Evolutionary conservation across 2,113 vertebrate species (phyloP), one percentile per base, ranked within the genome.

Genomic region (Hassar affinis): DNA sequence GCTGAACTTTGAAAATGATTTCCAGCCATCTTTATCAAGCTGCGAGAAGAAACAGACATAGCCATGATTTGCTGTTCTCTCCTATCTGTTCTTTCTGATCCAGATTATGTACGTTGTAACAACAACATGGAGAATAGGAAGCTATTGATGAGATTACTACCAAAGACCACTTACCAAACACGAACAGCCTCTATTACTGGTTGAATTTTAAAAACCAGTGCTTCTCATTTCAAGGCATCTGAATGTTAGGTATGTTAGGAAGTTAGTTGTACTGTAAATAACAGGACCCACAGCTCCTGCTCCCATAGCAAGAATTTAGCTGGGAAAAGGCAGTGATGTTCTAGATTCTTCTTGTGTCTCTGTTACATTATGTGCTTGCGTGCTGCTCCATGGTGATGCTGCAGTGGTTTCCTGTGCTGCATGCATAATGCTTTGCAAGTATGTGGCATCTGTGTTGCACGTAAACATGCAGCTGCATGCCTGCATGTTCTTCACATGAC

Each of bases 381-480:
- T 68, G 18, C 35, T 68, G 14, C 35, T n/a, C 9, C 30, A 22
- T 68, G 27, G 47, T 51, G 49, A 76, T 56, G 61, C 59, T 80
- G 77, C 59, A 77, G 57, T 47, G 49, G 38, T 69, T 38, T 80
- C 51, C 69, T 42, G 75, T n/a, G 79, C 30, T 80, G 17, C 35
- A 76, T 75, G 33, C 56, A 76, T 84, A 68, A 84, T 76, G 76
- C 2, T 38, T 68, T 69, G 30, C 52, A 62, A 62, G 35, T 68
- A 74, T 76, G 86, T 76, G 54, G 69, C n/a, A 61, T 69, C 42
- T 66, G 78, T 83, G 74, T 76, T 76, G 49, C 45, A n/a, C 52
- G 82, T 68, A n/a, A 25, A 27, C 17, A 33, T 30, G 22, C 59
- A n/a, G 33, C 47, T 79, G 25, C 25, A 72, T 56, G 56, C 71